Percentiles rank a stretch among this genome's conserved stretches.
Evolutionary conservation across 1,140 invertebrate genomes (phyloP).

Genomic region (Heliothis virescens): DNA sequence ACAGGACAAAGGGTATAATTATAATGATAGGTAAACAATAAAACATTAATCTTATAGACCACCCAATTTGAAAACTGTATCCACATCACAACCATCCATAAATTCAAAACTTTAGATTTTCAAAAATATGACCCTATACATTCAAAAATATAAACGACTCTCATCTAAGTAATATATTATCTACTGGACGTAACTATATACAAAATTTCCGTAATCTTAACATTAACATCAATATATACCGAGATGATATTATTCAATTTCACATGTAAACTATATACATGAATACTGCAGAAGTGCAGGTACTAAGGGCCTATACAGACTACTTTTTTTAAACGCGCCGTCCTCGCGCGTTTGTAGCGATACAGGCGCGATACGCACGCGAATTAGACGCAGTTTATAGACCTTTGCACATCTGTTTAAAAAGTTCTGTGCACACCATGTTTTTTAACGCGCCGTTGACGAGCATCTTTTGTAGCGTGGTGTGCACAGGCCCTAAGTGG

Average conservation of each 20-base stretch:
- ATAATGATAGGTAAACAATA: slow-evolving; percentile 25
- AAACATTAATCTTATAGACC: slow-evolving; percentile 42
- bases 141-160: slow-evolving; percentile 65
- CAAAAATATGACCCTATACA: slow-evolving; percentile 62
- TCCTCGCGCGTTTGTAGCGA: background rate
- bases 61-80: slow-evolving; percentile 53
- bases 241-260: slow-evolving; percentile 21
- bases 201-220: slow-evolving; percentile 42
- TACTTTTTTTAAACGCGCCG: background rate
- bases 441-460: too few relatives aligned
- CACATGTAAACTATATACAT: background rate
- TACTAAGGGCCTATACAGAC: background rate
- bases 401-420: too few relatives aligned
- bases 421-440: too few relatives aligned
- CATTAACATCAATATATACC: slow-evolving; percentile 36
- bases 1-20: slow-evolving; percentile 22
- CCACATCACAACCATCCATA: slow-evolving; percentile 79
- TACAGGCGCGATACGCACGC: background rate
- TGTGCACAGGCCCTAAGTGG: background rate
- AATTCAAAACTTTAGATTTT: slow-evolving; percentile 68
- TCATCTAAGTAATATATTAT: slow-evolving; percentile 51
- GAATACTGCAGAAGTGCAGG: background rate
- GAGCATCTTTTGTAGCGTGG: too few relatives aligned
- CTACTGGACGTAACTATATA: slow-evolving; percentile 66
- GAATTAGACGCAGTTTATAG: background rate